Conservation (phyloP, 1,140 invertebrate genomes). For the Batillaria attramentaria region DNA sequence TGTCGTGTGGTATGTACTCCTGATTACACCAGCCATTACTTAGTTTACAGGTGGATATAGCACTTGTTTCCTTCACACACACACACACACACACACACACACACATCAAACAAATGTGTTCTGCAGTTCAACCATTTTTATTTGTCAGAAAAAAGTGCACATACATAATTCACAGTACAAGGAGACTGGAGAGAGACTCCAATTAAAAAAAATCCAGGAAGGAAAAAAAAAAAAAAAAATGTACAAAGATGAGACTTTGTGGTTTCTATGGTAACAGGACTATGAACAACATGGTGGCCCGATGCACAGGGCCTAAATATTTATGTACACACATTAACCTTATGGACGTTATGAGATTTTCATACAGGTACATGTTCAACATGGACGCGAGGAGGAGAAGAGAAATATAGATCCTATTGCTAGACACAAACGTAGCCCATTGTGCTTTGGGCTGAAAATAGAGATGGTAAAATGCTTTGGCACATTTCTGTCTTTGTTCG, state of each 20-base stretch:
- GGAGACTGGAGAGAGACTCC: neutral
- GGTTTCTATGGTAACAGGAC: slow-evolving; percentile 2
- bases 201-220: neutral
- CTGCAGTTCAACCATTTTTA: slow-evolving; percentile 14
- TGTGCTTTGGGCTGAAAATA: too few relatives aligned
- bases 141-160: slow-evolving; percentile 7
- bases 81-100: neutral
- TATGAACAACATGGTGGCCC: slow-evolving; percentile 6
- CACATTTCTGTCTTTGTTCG: too few relatives aligned
- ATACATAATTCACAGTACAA: slow-evolving; percentile 5
- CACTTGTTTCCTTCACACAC: neutral
- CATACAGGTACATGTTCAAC: too few relatives aligned
- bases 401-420: too few relatives aligned
- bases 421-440: too few relatives aligned
- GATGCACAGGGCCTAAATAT: neutral
- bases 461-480: too few relatives aligned
- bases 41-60: too few relatives aligned
- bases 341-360: too few relatives aligned
- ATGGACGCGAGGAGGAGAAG: too few relatives aligned
- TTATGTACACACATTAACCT: slow-evolving; percentile 3
- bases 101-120: neutral
- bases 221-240: neutral
- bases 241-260: too few relatives aligned
- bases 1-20: too few relatives aligned
- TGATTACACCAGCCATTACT: too few relatives aligned